Percentiles rank a stretch among this genome's conserved stretches.
phyloP scores from a whole-genome alignment of 2,113 vertebrate species.

The Calyptommatus sinebrachiatus region DNA sequence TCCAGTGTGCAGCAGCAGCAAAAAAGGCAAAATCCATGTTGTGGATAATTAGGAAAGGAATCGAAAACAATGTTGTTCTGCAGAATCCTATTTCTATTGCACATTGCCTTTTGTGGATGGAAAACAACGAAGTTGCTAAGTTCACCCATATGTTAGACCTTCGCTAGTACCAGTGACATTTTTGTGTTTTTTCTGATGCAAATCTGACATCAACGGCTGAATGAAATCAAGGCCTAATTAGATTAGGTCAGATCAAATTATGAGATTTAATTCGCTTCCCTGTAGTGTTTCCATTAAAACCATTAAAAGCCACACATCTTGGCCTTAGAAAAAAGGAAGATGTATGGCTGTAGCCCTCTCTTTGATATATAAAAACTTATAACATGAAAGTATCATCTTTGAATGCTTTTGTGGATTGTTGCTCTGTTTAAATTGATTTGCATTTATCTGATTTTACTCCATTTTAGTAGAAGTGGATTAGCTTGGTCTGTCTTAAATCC shows the following conservation, averaged over 20 bases:
- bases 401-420: neutral
- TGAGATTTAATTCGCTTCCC: neutral
- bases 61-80: too few species aligned
- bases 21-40: too few species aligned
- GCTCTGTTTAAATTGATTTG: neutral
- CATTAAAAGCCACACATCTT: constrained; percentile 1
- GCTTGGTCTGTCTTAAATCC: too few species aligned
- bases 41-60: too few species aligned
- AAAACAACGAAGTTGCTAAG: too few species aligned
- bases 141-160: neutral
- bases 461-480: too few species aligned
- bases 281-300: neutral
- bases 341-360: constrained; percentile 30
- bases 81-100: too few species aligned
- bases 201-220: neutral
- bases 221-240: neutral
- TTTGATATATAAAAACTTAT: constrained; percentile 11
- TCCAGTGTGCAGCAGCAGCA: too few species aligned
- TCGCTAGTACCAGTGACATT: neutral
- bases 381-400: neutral
- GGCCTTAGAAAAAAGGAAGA: constrained; percentile 26
- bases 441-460: too few species aligned
- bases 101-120: too few species aligned
- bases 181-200: neutral
- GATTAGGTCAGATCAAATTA: neutral